Evolutionary conservation across 2,888 invertebrate genomes (phyloP).

Genomic region (Micoletzkya japonica): DNA sequence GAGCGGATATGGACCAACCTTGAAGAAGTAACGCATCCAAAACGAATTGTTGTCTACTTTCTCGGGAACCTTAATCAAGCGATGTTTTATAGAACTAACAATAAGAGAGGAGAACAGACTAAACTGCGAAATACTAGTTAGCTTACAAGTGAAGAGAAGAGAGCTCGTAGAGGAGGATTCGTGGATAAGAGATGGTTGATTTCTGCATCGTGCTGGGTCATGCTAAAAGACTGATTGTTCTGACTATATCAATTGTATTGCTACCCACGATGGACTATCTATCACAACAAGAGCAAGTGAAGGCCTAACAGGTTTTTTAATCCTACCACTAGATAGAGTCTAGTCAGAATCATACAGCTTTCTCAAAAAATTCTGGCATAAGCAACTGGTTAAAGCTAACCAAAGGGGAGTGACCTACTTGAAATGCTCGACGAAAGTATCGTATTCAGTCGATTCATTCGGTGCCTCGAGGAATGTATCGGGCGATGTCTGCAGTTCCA

Average conservation of each 20-base stretch:
- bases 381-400: neutral
- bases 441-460: conserved; percentile 6
- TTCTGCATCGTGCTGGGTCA: conserved; percentile 58
- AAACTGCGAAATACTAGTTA: neutral
- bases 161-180: conserved; percentile 71
- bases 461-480: conserved; percentile 19
- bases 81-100: too few relatives aligned
- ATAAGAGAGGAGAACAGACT: too few relatives aligned
- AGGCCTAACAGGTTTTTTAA: too few relatives aligned
- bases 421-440: conserved; percentile 10
- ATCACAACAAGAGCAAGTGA: neutral
- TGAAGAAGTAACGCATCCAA: conserved; percentile 83
- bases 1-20: conserved; percentile 70
- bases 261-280: neutral
- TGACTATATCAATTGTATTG: neutral
- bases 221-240: conserved; percentile 26
- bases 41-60: conserved; percentile 75
- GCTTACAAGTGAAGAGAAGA: conserved; percentile 74
- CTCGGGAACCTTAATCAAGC: conserved; percentile 67
- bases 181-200: conserved; percentile 72
- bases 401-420: neutral
- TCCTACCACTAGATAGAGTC: neutral
- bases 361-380: too few relatives aligned
- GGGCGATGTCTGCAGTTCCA: conserved; percentile 19
- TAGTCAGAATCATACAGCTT: too few relatives aligned